Evolutionary conservation across 2,888 invertebrate species (phyloP).

Genomic region (Alcis repandata): DNA sequence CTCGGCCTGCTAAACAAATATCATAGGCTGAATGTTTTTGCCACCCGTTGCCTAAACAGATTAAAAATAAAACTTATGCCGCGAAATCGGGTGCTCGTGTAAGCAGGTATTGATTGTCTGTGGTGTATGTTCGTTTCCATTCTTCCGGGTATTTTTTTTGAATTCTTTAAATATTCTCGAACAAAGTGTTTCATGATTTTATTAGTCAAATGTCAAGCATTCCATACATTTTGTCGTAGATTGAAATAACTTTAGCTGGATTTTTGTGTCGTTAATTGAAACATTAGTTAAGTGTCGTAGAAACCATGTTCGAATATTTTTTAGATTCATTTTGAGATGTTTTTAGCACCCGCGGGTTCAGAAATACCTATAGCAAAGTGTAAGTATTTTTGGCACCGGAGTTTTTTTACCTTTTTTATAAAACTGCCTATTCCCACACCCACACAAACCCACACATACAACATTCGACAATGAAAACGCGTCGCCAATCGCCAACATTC

Average conservation of each 20-base stretch:
- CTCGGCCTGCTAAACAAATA: slow-evolving; percentile 56
- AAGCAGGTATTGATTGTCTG: slow-evolving; percentile 53
- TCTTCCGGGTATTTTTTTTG: slow-evolving; percentile 31
- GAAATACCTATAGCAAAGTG: background rate
- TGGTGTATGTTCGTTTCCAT: slow-evolving; percentile 46
- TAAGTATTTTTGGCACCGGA: background rate
- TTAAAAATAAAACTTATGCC: slow-evolving; percentile 66
- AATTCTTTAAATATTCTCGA: slow-evolving; percentile 1
- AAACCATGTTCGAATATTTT: background rate
- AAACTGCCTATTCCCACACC: background rate
- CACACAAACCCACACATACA: background rate
- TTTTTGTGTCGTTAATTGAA: background rate
- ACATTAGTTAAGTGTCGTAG: background rate
- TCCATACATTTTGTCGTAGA: slow-evolving; percentile 7
- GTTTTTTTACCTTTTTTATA: background rate
- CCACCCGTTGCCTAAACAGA: slow-evolving; percentile 46
- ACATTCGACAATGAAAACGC: slow-evolving; percentile 24
- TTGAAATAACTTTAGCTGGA: background rate
- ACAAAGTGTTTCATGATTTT: slow-evolving; percentile 1
- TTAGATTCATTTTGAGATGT: background rate
- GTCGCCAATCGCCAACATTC: slow-evolving; percentile 38
- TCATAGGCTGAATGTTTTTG: slow-evolving; percentile 59
- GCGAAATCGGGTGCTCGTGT: slow-evolving; percentile 70
- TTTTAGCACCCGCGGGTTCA: background rate
- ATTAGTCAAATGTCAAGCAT: slow-evolving; percentile 4